Evolutionary conservation across 2,888 invertebrate genomes (phyloP), one percentile per base, ranked within the genome.

Genomic region (Oasisia sp.): DNA sequence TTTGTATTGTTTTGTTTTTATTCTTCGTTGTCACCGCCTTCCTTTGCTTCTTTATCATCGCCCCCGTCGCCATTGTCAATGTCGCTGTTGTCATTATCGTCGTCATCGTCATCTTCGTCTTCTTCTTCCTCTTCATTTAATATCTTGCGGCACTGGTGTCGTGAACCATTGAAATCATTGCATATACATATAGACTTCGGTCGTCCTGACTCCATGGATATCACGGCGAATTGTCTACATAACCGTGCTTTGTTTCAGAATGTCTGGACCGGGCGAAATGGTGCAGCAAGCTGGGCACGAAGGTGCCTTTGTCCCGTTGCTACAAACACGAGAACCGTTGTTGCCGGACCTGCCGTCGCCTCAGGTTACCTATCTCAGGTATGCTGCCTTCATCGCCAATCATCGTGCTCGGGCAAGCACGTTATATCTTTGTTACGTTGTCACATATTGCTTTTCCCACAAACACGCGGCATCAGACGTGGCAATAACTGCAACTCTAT

Each of bases 331-430:
- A 45, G 27, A 11, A 44, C 32, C 38, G 91, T 14, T 91, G 91
- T 50, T 91, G 91, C n/a, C 44, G 44, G 12, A 91, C 91, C 27
- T 91, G 91, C 14, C 27, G 8, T 32, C 38, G 50, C 0, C 91
- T 91, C 45, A 91, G n/a, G 91, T 50, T 91, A 44, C 91, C 91
- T 50, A 91, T 91, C 14, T 32, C 91, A 91, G 91, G 91, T 91
- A 91, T 38, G 90, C 90, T 19, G 27, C 32, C 74, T 19, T 74
- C 74, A 27, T n/a, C 19, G 27, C 74, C 27, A 58, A 58, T 58
- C 58, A 27, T 14, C 27, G 12, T 58, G 58, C 27, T 74, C n/a
- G 74, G 27, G 74, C 74, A 74, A 74, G 74, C 74, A n/a, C n/a
- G 27, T 19, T 27, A 74, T 74, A 2, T n/a, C 27, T 74, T n/a